phyloP scores from a whole-genome alignment of 1,140 invertebrate species.

The Drusus annulatus region DNA sequence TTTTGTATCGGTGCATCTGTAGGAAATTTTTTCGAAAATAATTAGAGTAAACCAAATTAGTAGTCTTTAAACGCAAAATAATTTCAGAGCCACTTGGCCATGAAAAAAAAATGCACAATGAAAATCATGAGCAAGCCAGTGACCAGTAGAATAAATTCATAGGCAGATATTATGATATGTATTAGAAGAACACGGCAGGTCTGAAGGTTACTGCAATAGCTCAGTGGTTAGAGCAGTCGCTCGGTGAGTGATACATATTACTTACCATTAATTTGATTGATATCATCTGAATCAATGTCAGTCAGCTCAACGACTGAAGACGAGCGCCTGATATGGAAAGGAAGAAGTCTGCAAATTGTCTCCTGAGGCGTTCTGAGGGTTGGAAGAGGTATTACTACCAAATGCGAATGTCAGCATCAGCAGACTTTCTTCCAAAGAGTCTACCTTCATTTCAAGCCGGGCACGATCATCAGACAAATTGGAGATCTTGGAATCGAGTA shows the following conservation, averaged over 20 bases:
- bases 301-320: slow-evolving; percentile 48
- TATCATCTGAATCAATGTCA: slow-evolving; percentile 46
- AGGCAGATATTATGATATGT: too few relatives aligned
- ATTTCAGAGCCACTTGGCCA: too few relatives aligned
- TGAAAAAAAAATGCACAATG: too few relatives aligned
- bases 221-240: too few relatives aligned
- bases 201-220: too few relatives aligned
- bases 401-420: slow-evolving; percentile 51
- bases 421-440: slow-evolving; percentile 49
- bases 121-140: too few relatives aligned
- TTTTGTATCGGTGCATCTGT: slow-evolving; percentile 35
- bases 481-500: background rate
- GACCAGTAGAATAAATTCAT: too few relatives aligned
- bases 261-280: slow-evolving; percentile 33
- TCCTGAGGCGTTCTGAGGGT: background rate
- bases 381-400: slow-evolving; percentile 18
- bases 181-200: too few relatives aligned
- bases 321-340: slow-evolving; percentile 45
- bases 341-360: slow-evolving; percentile 20
- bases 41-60: too few relatives aligned
- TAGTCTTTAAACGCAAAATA: too few relatives aligned
- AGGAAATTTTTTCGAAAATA: too few relatives aligned
- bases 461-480: background rate
- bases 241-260: background rate
- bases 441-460: slow-evolving; percentile 32